Conservation (phyloP, 2,888 invertebrate genomes). For the Dysmachus trigonus region DNA sequence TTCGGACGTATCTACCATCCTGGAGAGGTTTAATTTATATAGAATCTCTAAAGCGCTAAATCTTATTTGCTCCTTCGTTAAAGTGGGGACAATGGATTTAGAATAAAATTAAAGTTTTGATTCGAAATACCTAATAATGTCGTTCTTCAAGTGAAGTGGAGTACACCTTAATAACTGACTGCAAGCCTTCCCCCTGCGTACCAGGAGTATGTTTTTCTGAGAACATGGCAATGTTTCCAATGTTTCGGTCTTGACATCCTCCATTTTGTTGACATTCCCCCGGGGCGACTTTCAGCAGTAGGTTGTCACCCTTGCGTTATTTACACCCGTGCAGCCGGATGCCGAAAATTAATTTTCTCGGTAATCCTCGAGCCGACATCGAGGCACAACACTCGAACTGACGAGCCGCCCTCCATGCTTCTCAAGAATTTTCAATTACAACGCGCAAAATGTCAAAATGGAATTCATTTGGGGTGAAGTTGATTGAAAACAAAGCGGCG, state of each 20-base stretch:
- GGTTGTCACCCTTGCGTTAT: slow-evolving; percentile 11
- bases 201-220: no score
- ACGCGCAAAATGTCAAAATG: slow-evolving; percentile 42
- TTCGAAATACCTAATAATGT: no score
- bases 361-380: neutral
- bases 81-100: no score
- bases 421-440: slow-evolving; percentile 37
- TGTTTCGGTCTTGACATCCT: neutral
- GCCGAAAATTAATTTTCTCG: neutral
- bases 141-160: no score
- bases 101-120: no score
- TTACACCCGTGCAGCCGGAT: neutral
- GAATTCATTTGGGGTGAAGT: slow-evolving; percentile 30
- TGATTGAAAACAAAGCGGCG: slow-evolving; percentile 16
- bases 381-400: slow-evolving; percentile 9
- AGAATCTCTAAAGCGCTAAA: no score
- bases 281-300: neutral
- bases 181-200: no score
- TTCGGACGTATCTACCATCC: no score
- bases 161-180: no score
- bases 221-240: neutral
- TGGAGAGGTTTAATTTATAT: no score
- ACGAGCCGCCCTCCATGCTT: neutral
- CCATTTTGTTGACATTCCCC: slow-evolving; percentile 9
- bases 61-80: no score